phyloP scores from a whole-genome alignment of 1,140 invertebrate genomes.

The Oscheius sp. region DNA sequence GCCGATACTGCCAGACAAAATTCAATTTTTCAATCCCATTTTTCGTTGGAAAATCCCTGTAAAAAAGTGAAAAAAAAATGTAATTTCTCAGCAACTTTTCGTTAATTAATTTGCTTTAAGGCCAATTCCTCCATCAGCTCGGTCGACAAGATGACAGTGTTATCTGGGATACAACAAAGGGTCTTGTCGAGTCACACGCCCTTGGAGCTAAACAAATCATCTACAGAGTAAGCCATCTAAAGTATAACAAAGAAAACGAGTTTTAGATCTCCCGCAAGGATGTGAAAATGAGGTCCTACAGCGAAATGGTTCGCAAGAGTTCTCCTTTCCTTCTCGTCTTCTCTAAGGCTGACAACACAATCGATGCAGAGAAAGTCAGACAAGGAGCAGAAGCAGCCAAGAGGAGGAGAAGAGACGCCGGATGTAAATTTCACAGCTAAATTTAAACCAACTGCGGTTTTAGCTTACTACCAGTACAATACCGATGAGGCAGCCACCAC shows the following conservation, averaged over 20 bases:
- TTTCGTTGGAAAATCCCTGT: no score
- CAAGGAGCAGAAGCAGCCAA: slow-evolving; percentile 8
- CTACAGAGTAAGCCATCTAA: slow-evolving; percentile 1
- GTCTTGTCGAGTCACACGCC: slow-evolving; percentile 17
- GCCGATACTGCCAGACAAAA: no score
- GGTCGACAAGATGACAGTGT: slow-evolving; percentile 7
- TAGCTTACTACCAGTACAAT: background rate
- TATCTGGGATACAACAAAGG: slow-evolving; percentile 21
- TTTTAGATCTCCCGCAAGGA: slow-evolving; percentile 10
- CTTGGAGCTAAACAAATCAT: slow-evolving; percentile 20
- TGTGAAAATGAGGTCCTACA: slow-evolving; percentile 27
- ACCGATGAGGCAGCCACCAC: background rate
- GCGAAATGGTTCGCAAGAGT: slow-evolving; percentile 27
- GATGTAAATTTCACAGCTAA: background rate
- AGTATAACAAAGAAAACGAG: background rate
- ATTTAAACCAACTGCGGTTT: background rate
- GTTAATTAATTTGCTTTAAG: no score
- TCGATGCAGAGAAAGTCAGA: slow-evolving; percentile 10
- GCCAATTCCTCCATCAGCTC: background rate
- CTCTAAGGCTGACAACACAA: slow-evolving; percentile 18
- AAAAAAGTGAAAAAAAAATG: background rate
- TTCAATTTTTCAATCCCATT: no score
- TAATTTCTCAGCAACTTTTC: no score
- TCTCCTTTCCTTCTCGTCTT: slow-evolving; percentile 24
- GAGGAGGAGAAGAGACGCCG: slow-evolving; percentile 23